Conservation (phyloP, 2,797 vertebrate genomes). For the Sebastes steindachneri region DNA sequence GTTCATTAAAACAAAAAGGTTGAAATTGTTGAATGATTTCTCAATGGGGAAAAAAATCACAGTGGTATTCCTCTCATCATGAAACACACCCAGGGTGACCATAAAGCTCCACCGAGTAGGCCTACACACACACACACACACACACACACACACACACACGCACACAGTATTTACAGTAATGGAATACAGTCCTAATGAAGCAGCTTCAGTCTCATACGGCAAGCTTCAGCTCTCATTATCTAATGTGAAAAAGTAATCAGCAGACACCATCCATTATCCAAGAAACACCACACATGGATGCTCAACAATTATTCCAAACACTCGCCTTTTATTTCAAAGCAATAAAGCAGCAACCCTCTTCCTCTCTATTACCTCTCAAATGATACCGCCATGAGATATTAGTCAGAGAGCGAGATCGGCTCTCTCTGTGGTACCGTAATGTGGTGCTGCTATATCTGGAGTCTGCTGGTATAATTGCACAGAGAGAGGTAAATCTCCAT, state of each 20-base stretch:
- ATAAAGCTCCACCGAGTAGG: not conserved
- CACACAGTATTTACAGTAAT: not conserved
- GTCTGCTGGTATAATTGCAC: conserved; percentile 26
- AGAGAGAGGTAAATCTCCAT: conserved; percentile 37
- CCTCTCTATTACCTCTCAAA: conserved; percentile 65
- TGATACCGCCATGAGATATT: conserved; percentile 46
- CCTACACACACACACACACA: not conserved
- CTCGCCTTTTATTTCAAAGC: conserved; percentile 45
- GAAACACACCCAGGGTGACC: not conserved
- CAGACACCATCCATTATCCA: conserved; percentile 34
- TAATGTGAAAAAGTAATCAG: conserved; percentile 36
- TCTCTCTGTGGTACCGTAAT: conserved; percentile 22
- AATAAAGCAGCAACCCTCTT: conserved; percentile 49
- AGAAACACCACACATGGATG: conserved; percentile 21
- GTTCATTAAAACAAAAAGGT: not conserved
- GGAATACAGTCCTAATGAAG: not conserved
- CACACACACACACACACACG: too few species aligned
- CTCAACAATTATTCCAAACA: conserved; percentile 35
- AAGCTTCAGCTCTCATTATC: conserved; percentile 33
- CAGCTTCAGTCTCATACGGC: conserved; percentile 11
- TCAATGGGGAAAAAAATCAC: not conserved
- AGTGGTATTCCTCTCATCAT: not conserved
- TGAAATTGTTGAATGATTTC: not conserved
- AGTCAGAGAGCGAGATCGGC: conserved; percentile 20
- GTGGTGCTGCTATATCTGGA: conserved; percentile 12